phyloP scores from a whole-genome alignment of 2,113 vertebrate genomes.

The Aptenodytes forsteri region DNA sequence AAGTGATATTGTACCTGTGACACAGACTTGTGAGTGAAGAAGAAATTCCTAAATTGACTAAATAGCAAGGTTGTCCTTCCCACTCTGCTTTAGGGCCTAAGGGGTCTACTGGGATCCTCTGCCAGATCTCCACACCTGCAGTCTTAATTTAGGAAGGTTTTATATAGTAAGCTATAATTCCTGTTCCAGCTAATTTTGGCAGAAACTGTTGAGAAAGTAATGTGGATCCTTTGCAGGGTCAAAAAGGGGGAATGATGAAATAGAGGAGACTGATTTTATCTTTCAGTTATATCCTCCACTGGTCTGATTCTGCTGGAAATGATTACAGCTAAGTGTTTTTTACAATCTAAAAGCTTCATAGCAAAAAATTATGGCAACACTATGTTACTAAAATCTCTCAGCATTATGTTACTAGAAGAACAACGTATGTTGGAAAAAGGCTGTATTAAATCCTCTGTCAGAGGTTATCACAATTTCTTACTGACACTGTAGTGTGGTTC shows the following conservation, averaged over 20 bases:
- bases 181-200: neutral
- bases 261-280: neutral
- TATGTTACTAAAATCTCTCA: neutral
- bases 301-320: neutral
- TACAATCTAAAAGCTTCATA: neutral
- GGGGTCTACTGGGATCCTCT: neutral
- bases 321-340: neutral
- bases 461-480: neutral
- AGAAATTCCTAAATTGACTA: neutral
- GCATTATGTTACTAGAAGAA: neutral
- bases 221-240: neutral
- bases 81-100: neutral
- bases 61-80: neutral
- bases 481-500: neutral
- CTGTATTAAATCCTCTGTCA: neutral
- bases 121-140: neutral
- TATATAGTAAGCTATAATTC: neutral
- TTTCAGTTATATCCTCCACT: neutral
- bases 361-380: neutral
- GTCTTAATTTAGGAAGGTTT: neutral
- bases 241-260: neutral
- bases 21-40: neutral
- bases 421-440: neutral
- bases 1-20: neutral
- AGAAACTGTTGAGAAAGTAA: neutral